phyloP scores from a whole-genome alignment of 2,113 vertebrate genomes.

The Neodontobutis hainanensis region DNA sequence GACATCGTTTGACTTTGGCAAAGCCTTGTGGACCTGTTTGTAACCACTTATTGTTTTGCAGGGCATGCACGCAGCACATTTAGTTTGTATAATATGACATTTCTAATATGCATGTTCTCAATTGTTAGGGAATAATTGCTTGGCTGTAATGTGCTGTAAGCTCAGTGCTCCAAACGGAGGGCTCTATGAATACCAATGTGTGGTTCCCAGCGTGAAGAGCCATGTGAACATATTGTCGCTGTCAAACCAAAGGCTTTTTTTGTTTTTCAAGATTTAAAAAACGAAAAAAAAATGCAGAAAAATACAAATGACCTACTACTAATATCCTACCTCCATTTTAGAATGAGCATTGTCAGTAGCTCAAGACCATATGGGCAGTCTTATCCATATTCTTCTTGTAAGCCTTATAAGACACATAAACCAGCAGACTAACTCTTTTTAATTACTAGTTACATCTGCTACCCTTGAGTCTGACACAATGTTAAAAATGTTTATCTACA shows the following conservation, averaged over 20 bases:
- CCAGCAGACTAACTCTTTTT: background rate
- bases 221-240: slow-evolving; percentile 39
- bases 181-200: slow-evolving; percentile 64
- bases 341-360: background rate
- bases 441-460: background rate
- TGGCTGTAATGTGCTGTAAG: slow-evolving; percentile 63
- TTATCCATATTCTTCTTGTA: background rate
- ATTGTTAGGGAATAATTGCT: slow-evolving; percentile 73
- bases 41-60: slow-evolving; percentile 54
- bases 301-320: slow-evolving; percentile 5
- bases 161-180: slow-evolving; percentile 34
- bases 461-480: no score
- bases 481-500: no score
- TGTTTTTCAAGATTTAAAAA: slow-evolving; percentile 16
- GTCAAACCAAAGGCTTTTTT: slow-evolving; percentile 18
- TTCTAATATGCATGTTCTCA: slow-evolving; percentile 69
- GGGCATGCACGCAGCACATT: slow-evolving; percentile 47
- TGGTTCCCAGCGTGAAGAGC: slow-evolving; percentile 26
- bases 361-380: background rate
- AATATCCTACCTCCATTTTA: background rate
- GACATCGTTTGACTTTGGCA: slow-evolving; percentile 45
- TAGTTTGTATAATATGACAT: slow-evolving; percentile 68
- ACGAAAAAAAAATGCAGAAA: background rate
- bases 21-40: slow-evolving; percentile 30
- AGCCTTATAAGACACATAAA: background rate